These are phyloP conservation scores for Lasius fuliginosus DNA, from an alignment of 2,888 invertebrate species.

Conservation along the genomic window DNA sequence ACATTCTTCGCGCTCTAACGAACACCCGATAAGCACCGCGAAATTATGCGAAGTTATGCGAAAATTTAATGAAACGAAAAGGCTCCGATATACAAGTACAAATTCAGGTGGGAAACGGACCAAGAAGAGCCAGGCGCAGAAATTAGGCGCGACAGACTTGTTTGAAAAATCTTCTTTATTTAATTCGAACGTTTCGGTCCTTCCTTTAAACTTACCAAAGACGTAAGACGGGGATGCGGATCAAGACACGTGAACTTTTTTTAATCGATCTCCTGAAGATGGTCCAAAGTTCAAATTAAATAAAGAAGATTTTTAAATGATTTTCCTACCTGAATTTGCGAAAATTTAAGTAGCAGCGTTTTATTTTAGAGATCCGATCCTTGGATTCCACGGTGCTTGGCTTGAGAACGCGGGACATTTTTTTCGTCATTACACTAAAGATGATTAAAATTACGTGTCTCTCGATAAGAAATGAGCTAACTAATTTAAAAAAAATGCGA, in stretches of 20 bases:
- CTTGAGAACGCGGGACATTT: neutral
- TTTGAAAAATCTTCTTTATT: neutral
- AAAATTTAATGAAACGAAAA: neutral
- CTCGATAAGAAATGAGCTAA: neutral
- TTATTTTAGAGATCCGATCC: neutral
- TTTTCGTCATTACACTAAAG: neutral
- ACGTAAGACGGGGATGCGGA: no score
- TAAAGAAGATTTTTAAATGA: no score
- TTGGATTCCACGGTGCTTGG: no score
- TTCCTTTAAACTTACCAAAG: no score
- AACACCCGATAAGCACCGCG: conserved; percentile 4
- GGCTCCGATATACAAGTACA: no score
- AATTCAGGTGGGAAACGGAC: no score
- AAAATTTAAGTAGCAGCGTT: neutral
- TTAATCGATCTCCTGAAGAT: no score
- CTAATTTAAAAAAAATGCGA: neutral
- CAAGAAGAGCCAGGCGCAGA: no score
- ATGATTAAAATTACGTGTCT: neutral
- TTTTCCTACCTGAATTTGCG: no score
- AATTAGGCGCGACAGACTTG: neutral
- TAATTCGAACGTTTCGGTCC: no score
- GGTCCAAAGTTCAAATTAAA: no score
- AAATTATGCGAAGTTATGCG: neutral
- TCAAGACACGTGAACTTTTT: no score
- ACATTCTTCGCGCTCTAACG: conserved; percentile 10